Base-by-base conservation (phyloP, 2,888 invertebrate species). In the Acanthoscelides obtectus region DNA sequence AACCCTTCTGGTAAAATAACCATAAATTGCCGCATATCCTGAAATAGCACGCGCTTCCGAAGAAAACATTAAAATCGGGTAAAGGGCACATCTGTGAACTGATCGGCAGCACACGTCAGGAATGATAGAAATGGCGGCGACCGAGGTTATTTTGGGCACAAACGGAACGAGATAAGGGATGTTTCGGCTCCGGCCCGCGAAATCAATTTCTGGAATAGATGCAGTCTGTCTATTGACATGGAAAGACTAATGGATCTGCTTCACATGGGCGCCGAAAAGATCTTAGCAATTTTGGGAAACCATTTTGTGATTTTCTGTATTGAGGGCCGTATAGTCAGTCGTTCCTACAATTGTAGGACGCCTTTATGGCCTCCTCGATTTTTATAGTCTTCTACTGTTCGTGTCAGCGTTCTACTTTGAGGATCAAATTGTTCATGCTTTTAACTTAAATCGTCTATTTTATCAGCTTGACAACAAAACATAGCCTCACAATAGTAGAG, bases 1-100 rank as follows among this genome's bases (percentile, higher is more conserved):
- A 45, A 45, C 45, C 45, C 45, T 45, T 45, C 45, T 45, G 45
- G 45, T 6, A 45, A 45, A 45, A 45, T 45, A 45, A 17, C 72
- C 73, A 72, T 74, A 74, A 74, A 74, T 74, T 67, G 69, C 45
- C 70, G 17, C 72, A 67, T 67, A 68, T 67, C 70, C 69, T 20
- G 71, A 74, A 74, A 74, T 74, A 74, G 72, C 73, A 72, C 73
- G 72, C 69, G 69, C 69, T 65, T 72, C 67, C 65, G 68, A 70
- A 71, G 67, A 72, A 71, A 69, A 71, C 70, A 72, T 73, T 73
- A 72, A 72, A 73, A 72, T 45, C 12, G 45, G 45, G 45, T 45
- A 45, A 45, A 45, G 45, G 45, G 45, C 45, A 45, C 45, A 45
- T 45, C 45, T 45, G 45, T 45, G 45, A 45, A 45, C 12, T 45